phyloP scores from a whole-genome alignment of 2,888 invertebrate genomes.

The Nomada fabriciana region DNA sequence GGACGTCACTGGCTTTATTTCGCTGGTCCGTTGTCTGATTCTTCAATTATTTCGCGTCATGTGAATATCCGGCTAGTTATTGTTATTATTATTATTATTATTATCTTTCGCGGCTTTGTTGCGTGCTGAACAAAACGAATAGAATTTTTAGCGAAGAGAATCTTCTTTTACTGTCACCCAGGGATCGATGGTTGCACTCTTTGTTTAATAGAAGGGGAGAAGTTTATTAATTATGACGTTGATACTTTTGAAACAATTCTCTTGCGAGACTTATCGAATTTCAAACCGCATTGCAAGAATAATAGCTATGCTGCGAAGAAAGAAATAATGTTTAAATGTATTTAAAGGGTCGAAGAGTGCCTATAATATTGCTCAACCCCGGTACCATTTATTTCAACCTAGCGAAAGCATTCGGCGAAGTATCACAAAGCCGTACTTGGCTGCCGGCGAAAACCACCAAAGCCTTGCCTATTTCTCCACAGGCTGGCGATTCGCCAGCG shows the following conservation, averaged over 20 bases:
- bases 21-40: background rate
- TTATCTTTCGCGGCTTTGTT: too few species aligned
- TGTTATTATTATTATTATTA: too few species aligned
- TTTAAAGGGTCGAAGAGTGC: background rate
- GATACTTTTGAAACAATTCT: too few species aligned
- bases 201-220: too few species aligned
- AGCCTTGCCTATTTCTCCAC: background rate
- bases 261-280: background rate
- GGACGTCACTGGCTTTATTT: background rate
- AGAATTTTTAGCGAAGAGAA: too few species aligned
- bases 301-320: background rate
- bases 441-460: conserved; percentile 10
- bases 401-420: conserved; percentile 21
- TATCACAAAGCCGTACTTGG: conserved; percentile 25
- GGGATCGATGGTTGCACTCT: too few species aligned
- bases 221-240: too few species aligned
- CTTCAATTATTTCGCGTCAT: background rate
- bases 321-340: background rate
- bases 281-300: background rate
- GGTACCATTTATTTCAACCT: conserved; percentile 31
- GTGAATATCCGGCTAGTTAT: too few species aligned
- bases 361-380: conserved; percentile 10
- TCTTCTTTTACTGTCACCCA: too few species aligned
- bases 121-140: too few species aligned
- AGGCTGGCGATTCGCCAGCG: conserved; percentile 53